Conservation (phyloP, 2,113 vertebrate species). For the Trachemys scripta region DNA sequence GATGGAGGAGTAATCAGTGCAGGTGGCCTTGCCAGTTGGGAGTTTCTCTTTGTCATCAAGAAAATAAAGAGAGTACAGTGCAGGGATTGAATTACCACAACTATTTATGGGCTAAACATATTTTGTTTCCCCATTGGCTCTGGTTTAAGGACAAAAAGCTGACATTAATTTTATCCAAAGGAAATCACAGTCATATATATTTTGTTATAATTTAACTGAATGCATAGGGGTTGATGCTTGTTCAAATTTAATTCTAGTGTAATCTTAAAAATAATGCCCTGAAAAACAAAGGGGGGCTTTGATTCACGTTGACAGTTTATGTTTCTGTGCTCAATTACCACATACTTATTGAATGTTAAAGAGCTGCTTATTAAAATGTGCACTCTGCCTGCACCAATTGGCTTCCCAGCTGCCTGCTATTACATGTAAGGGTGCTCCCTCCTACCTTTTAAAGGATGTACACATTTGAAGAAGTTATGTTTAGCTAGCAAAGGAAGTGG, state of each 20-base stretch:
- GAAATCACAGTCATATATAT: constrained; percentile 74
- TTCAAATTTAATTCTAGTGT: constrained; percentile 77
- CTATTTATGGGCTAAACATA: constrained; percentile 82
- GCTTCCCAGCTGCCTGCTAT: constrained; percentile 68
- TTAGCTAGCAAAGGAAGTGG: constrained; percentile 71
- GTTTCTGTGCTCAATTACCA: constrained; percentile 78
- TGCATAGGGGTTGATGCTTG: constrained; percentile 72
- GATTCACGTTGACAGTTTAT: constrained; percentile 79
- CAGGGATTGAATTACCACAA: constrained; percentile 83
- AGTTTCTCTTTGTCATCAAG: constrained; percentile 87
- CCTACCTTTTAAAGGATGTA: constrained; percentile 59
- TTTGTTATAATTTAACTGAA: constrained; percentile 74
- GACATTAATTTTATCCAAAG: constrained; percentile 82
- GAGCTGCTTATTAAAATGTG: constrained; percentile 71
- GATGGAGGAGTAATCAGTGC: constrained; percentile 86
- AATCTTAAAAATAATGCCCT: constrained; percentile 77
- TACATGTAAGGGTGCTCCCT: constrained; percentile 51
- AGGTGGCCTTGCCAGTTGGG: constrained; percentile 86
- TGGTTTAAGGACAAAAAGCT: constrained; percentile 84
- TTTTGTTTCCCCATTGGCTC: constrained; percentile 82
- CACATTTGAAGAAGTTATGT: constrained; percentile 64
- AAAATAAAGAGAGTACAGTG: constrained; percentile 80
- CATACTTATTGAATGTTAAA: constrained; percentile 75
- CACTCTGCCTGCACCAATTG: constrained; percentile 42
- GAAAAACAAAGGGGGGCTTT: constrained; percentile 72